Base-by-base conservation (phyloP, 2,888 invertebrate genomes). In the Alviniconcha strummeri region DNA sequence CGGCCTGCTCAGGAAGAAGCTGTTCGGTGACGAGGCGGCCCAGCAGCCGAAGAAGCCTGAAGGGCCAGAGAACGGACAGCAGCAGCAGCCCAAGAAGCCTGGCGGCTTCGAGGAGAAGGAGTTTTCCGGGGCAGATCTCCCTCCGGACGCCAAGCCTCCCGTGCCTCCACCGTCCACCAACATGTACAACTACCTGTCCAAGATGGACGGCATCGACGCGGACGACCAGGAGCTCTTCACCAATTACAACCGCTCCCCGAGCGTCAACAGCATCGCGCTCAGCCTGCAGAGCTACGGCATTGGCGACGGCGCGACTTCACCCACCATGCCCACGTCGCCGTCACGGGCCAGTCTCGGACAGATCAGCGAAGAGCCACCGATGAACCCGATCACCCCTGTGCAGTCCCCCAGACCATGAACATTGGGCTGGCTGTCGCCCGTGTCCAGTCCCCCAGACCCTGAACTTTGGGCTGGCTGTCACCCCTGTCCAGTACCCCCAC, bases 251-350 rank as follows among this genome's bases (percentile, higher is more conserved):
- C 79, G 79, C 36, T 79, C 79, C 8, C 79, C 79, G 52, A 79
- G 79, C 79, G 79, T 79, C 79, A 79, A 79, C 79, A 79, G 79
- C 79, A 79, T 79, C 64, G 79, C 79, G 9, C 60, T 79, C 64
- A 79, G 79, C 17, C 79, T 79, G 79, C 79, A 79, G 79, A 79
- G 64, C 79, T 79, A 79, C 79, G 79, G 79, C 79, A 79, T 79
- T 64, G 79, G 79, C 79, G 52, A 15, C 54, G 77, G 57, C 2
- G 19, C n/a, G 55, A 57, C 7, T 7, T n/a, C 19, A 0, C 75
- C 75, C 4, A 52, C 64, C 15, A 9, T 67, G 5, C 79, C 79
- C 64, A 79, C 67, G 6, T 77, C 77, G 9, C 77, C 77, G 19
- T 77, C 77, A n/a, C 8, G 57, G 13, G 52, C 79, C 79, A 79